Percentiles rank a stretch among this genome's conserved stretches.
These are phyloP conservation scores for Pseudomyrmex flavicornis DNA, from an alignment of 1,140 invertebrate genomes.

Conservation along the genomic window DNA sequence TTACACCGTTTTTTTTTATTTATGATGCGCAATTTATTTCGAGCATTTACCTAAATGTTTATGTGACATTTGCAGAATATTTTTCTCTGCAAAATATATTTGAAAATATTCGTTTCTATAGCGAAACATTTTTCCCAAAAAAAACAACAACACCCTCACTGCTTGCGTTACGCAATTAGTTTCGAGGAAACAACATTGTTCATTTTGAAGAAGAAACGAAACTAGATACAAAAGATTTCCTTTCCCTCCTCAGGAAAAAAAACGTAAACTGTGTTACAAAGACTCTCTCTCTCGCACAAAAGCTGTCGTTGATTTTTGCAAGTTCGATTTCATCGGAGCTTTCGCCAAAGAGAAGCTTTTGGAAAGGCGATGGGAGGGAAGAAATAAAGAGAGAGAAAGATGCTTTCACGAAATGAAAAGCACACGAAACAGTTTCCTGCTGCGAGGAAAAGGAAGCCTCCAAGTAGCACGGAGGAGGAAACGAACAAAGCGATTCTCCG, in stretches of 20 bases:
- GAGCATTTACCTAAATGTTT: too few relatives aligned
- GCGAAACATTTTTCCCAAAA: too few relatives aligned
- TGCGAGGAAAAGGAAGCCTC: neutral
- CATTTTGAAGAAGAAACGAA: neutral
- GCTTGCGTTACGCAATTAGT: too few relatives aligned
- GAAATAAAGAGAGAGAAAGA: too few relatives aligned
- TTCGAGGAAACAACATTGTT: too few relatives aligned
- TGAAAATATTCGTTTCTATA: too few relatives aligned
- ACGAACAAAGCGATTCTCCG: constrained; percentile 1
- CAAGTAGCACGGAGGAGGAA: neutral
- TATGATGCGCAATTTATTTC: too few relatives aligned
- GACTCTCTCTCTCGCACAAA: neutral
- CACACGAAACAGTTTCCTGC: constrained; percentile 10
- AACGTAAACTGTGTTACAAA: neutral
- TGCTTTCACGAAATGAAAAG: constrained; percentile 12
- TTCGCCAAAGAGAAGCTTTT: neutral
- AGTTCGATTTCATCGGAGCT: neutral
- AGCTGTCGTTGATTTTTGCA: neutral
- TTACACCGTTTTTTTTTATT: too few relatives aligned
- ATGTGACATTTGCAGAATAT: too few relatives aligned
- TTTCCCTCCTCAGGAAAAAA: neutral
- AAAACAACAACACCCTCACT: too few relatives aligned
- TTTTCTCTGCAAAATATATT: too few relatives aligned
- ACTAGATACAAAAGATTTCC: neutral
- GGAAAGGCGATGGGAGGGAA: neutral